phyloP scores from a whole-genome alignment of 2,797 vertebrate genomes.

The Limosa lapponica region DNA sequence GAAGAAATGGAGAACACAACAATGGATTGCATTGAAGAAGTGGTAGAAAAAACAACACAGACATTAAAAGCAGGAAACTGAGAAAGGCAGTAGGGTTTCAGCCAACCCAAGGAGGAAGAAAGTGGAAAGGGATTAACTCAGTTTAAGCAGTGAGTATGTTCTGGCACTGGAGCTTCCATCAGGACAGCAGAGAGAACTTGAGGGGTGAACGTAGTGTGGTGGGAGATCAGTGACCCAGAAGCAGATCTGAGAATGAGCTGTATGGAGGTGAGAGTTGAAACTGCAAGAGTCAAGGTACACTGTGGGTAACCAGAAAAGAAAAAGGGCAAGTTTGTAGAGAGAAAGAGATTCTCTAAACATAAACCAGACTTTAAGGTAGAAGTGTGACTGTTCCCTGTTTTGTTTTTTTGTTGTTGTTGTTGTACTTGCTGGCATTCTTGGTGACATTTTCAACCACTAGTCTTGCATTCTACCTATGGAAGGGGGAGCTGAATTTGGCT shows the following conservation, averaged over 20 bases:
- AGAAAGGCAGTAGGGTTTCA: neutral
- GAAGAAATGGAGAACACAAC: neutral
- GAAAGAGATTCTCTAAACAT: neutral
- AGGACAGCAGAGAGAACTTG: neutral
- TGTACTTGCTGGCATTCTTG: neutral
- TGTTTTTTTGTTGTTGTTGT: neutral
- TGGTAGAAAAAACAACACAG: neutral
- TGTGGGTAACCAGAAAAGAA: neutral
- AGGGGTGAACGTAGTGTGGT: neutral
- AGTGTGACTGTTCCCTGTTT: neutral
- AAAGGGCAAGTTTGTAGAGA: neutral
- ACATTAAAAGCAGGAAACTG: neutral
- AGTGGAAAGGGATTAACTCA: neutral
- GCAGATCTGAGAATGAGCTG: neutral
- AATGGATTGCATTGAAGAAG: neutral
- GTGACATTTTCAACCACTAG: neutral
- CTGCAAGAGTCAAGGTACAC: neutral
- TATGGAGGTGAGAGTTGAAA: neutral
- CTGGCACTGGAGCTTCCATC: neutral
- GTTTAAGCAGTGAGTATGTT: neutral
- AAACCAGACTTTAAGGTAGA: neutral
- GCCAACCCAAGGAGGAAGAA: neutral
- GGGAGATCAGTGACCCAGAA: neutral
- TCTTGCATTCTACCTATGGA: neutral
- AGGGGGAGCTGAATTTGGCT: neutral